Base-by-base conservation (phyloP, 1,140 invertebrate species). In the Bombus confusus region DNA sequence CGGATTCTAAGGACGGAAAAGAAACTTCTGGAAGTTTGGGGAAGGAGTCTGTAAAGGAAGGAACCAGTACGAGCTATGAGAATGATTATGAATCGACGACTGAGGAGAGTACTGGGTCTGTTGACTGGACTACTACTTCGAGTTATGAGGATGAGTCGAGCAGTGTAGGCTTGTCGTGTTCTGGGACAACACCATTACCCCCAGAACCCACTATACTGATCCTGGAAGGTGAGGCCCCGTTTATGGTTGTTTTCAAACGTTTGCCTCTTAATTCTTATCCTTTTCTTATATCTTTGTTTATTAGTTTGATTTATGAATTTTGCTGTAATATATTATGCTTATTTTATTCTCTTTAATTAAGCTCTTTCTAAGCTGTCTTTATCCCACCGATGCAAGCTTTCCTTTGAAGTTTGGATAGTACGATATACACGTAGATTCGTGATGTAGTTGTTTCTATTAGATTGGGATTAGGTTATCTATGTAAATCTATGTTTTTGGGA, bases 191-290 rank as follows among this genome's bases (percentile, higher is more conserved):
- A 88, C 95, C 96, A 93, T 93, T 97, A 91, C 96, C 96, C 91
- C 96, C 96, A 92, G 96, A 96, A 94, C 97, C 97, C 85, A 96
- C 95, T 89, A 97, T 97, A 94, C 96, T 97, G 87, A 97, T 97
- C 91, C 95, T 97, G 83, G 97, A 97, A 97, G 97, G 97, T 97
- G 96, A 97, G 96, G 92, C 88, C 90, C 69, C 87, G 86, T 91
- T 87, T 92, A 91, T 85, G 62, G 75, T 75, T 71, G 37, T 68
- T 77, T 34, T 78, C 37, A 64, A 78, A 66, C n/a, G 22, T 78
- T 47, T 83, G 13, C 22, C 13, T 47, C n/a, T 39, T 6, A 31
- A 37, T 31, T 64, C 28, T n/a, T 68, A 18, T 22, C 15, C 37
- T 68, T 68, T 37, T 34, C 18, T 37, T 34, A 34, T 68, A 9